Base-by-base conservation (phyloP, 2,113 vertebrate genomes). In the Isurus oxyrinchus region DNA sequence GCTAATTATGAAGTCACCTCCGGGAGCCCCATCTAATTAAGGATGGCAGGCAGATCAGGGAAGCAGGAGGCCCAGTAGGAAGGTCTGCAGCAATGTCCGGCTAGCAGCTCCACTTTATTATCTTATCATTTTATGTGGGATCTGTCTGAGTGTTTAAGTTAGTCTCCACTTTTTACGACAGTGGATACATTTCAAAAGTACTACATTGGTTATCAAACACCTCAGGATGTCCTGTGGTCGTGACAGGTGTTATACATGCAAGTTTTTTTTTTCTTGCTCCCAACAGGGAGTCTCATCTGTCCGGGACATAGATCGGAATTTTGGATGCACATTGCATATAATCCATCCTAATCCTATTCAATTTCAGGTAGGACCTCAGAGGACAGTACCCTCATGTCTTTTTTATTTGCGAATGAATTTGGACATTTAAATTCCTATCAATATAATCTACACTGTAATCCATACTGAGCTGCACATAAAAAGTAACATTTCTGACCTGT, bases 401-500 rank as follows among this genome's bases (percentile, higher is more conserved):
- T 66, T 55, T 90, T 49, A 11, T 5, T 91, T 63, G 59, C 40
- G 35, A 63, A 93, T 93, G 72, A 53, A 53, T 95, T 16, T 69
- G 8, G 25, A 53, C n/a, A 1, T 72, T 72, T 13, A 72, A 69
- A 6, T 53, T 53, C 69, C 44, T 53, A 72, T 10, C 49, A 95
- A 95, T 91, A 55, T 91, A 57, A 91, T 13, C 53, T 5, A 55
- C 27, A 35, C 57, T 91, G 19, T 31, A 90, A 90, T n/a, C 3
- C 44, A 72, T 53, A 72, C 4, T 95, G 67, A 95, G 44, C 23
- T 95, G 13, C n/a, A 55, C 7, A 57, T 76, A 44, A 40, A 53
- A 31, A 44, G 14, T 55, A 87, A 79, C 40, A 25, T 59, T 66
- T 84, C 79, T 63, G n/a, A 96, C 96, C 96, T 96, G 96, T 61